Conservation (phyloP, 2,888 invertebrate genomes). For the Tipula confusa region DNA sequence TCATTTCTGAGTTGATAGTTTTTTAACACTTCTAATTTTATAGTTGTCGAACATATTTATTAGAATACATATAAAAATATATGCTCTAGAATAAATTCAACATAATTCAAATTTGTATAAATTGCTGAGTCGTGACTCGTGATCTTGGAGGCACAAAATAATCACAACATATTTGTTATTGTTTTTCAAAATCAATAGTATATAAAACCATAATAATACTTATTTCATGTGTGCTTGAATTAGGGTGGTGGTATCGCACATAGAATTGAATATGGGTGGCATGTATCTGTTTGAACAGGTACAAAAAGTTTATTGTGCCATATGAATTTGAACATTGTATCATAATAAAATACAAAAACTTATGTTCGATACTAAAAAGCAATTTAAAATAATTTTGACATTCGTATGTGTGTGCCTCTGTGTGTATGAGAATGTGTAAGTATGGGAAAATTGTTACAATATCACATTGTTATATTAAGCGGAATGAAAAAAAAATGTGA, state of each 20-base stretch:
- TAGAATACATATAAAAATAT: no score
- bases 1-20: no score
- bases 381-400: slow-evolving; percentile 20
- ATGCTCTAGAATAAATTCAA: no score
- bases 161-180: background rate
- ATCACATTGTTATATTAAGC: background rate
- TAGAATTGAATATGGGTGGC: background rate
- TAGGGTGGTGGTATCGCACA: no score
- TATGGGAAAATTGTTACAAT: background rate
- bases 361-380: background rate
- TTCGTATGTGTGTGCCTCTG: background rate
- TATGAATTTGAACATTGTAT: background rate
- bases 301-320: background rate
- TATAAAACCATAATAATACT: background rate
- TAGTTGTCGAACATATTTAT: no score
- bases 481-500: background rate
- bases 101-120: no score
- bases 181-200: background rate
- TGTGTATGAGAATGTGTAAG: background rate
- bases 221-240: background rate
- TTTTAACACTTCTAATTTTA: no score
- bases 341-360: background rate
- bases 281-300: background rate
- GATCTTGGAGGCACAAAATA: background rate
- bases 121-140: no score